Evolutionary conservation across 2,888 invertebrate species (phyloP), one percentile per base, ranked within the genome.

Genomic region (Xanthorhoe spadicearia): DNA sequence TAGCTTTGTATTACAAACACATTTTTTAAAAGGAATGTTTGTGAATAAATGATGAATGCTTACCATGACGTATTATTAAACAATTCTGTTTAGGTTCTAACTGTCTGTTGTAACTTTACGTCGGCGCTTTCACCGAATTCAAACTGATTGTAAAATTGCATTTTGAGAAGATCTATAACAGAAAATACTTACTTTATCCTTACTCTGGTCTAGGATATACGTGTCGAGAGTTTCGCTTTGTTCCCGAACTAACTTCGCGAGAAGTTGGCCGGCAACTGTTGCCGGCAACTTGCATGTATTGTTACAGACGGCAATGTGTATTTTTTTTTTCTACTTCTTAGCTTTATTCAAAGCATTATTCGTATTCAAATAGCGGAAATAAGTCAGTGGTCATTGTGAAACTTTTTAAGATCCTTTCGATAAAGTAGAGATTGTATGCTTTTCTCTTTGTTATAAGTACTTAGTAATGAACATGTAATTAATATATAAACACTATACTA

Each of bases 161-260:
- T 32, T 7, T 6, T 32, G 2, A 5, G 3, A 2, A 28, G 28
- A 43, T 43, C 57, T 53, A 64, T 2, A 4, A 57, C 2, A 10
- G 2, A 38, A n/a, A 28, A 43, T 18, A 46, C 23, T n/a, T n/a
- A 35, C 10, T 23, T 19, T 19, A 9, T 60, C 32, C 10, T n/a
- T 46, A 48, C 43, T 61, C 60, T 35, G 7, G 2, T 28, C 7
- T 3, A 23, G n/a, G 32, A 60, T 46, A 60, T 64, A 64, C 64
- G 60, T 66, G 64, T 50, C 32, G 49, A 68, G 57, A 68, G 68
- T 61, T 64, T 32, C 51, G 56, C 67, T 64, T 68, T 68, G 68
- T 68, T 57, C 57, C 61, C 35, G 62, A 66, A 56, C 68, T 64
- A 68, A 68, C 68, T 68, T 68, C 32, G 19, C 64, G 61, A 53